Conservation (phyloP, 1,140 invertebrate genomes). For the Mylabris phalerata region DNA sequence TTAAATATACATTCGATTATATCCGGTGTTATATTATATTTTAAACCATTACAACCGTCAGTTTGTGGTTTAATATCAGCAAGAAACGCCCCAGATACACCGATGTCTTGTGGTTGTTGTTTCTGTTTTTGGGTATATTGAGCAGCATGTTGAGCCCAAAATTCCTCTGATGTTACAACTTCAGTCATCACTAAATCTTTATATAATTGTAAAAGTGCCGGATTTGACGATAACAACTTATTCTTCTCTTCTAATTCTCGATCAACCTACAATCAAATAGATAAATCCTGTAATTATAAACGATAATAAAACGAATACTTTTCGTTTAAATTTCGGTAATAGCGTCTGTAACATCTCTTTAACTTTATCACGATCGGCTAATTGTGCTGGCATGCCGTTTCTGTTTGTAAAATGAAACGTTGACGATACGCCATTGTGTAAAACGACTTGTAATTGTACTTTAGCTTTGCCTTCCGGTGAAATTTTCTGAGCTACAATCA, state of each 20-base stretch:
- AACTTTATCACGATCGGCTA: constrained; percentile 86
- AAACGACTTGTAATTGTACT: constrained; percentile 95
- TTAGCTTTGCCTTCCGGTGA: constrained; percentile 97
- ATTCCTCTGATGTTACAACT: constrained; percentile 91
- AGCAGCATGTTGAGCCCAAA: constrained; percentile 84
- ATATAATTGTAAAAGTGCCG: constrained; percentile 76
- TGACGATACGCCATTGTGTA: constrained; percentile 88
- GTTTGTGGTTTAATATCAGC: constrained; percentile 95
- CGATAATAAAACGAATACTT: constrained; percentile 43
- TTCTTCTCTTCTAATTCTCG: constrained; percentile 89
- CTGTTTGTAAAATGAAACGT: constrained; percentile 98
- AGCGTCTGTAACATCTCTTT: constrained; percentile 89
- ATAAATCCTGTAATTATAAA: background rate
- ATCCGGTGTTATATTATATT: constrained; percentile 95
- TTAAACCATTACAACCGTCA: constrained; percentile 93
- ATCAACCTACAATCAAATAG: constrained; percentile 53
- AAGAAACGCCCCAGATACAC: constrained; percentile 79
- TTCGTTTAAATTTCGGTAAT: constrained; percentile 90
- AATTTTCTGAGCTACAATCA: constrained; percentile 85
- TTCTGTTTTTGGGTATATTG: constrained; percentile 69
- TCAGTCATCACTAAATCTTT: constrained; percentile 90
- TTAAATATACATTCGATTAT: constrained; percentile 98
- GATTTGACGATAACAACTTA: constrained; percentile 74
- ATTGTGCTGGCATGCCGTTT: constrained; percentile 70
- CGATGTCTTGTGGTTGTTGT: constrained; percentile 71